Evolutionary conservation across 2,113 vertebrate genomes (phyloP).

Genomic region (Corvus hawaiiensis): DNA sequence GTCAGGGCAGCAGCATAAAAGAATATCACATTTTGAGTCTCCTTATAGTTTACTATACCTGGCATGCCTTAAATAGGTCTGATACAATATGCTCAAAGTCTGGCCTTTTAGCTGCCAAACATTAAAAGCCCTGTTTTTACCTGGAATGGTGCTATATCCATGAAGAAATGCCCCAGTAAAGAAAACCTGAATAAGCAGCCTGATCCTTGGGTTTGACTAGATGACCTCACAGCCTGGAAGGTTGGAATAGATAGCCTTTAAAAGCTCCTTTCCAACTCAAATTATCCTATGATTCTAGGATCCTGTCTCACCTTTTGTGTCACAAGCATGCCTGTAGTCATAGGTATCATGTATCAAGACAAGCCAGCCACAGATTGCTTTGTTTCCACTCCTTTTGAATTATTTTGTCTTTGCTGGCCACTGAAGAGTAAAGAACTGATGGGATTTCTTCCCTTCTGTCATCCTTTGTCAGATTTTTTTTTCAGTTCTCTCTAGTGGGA

Average conservation of each 20-base stretch:
- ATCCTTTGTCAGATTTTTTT: background rate
- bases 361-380: background rate
- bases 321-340: background rate
- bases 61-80: background rate
- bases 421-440: background rate
- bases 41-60: background rate
- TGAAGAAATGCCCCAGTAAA: background rate
- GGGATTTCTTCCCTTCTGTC: background rate
- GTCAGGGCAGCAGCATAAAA: background rate
- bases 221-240: background rate
- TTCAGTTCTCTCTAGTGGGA: background rate
- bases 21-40: background rate
- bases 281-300: background rate
- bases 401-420: background rate
- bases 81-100: background rate
- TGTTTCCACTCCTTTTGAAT: background rate
- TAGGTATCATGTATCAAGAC: background rate
- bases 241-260: background rate
- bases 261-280: background rate
- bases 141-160: background rate
- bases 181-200: background rate
- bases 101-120: background rate
- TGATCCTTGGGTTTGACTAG: background rate
- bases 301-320: background rate
- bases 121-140: background rate